Conservation (phyloP, 2,888 invertebrate genomes). For the Lasioglossum morio region DNA sequence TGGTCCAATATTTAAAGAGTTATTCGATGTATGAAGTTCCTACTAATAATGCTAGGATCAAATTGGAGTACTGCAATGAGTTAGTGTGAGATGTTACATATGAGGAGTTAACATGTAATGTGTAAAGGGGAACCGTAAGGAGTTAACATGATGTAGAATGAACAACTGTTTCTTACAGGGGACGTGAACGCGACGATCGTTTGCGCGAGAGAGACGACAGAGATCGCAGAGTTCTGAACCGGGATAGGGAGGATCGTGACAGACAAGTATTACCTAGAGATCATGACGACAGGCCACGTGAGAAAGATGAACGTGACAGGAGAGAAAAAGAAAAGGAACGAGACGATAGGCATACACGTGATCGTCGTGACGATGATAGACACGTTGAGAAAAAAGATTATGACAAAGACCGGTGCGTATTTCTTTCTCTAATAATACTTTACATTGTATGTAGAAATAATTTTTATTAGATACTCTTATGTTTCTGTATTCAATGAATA, state of each 20-base stretch:
- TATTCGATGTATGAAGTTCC: too few species aligned
- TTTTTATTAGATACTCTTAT: neutral
- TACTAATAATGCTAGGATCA: neutral
- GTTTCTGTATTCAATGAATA: neutral
- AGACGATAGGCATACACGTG: constrained; percentile 79
- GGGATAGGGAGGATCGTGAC: constrained; percentile 80
- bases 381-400: constrained; percentile 79
- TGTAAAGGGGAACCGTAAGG: neutral
- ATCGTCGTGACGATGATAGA: constrained; percentile 80
- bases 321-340: constrained; percentile 80
- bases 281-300: constrained; percentile 79
- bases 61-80: neutral
- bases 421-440: neutral
- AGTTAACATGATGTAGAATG: neutral
- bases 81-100: neutral
- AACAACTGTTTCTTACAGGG: constrained; percentile 53
- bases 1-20: too few species aligned
- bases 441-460: neutral
- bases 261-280: constrained; percentile 79
- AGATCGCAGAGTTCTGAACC: constrained; percentile 75
- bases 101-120: neutral
- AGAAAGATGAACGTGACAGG: constrained; percentile 81
- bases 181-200: constrained; percentile 78
- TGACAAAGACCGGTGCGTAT: constrained; percentile 80
- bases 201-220: constrained; percentile 75